These are phyloP conservation scores for Penaeus chinensis DNA, from an alignment of 1,140 invertebrate species.

Conservation along the genomic window DNA sequence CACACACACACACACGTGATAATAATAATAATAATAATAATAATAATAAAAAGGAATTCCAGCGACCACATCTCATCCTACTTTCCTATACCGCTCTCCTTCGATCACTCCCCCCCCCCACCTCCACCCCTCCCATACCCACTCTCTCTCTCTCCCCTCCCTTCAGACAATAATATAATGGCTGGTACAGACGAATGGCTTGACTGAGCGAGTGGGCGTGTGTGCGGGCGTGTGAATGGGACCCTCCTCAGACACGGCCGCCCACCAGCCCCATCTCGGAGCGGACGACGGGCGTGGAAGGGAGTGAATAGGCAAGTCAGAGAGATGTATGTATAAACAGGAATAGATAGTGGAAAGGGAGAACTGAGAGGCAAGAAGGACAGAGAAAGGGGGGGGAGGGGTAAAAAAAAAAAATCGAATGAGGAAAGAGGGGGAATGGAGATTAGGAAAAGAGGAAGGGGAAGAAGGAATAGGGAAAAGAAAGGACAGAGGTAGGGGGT, in stretches of 20 bases:
- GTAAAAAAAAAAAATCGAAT: too few relatives aligned
- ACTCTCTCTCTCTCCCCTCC: background rate
- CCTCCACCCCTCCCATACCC: background rate
- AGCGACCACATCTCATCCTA: background rate
- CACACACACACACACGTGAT: conserved; percentile 6
- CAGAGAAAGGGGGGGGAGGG: too few relatives aligned
- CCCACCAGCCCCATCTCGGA: too few relatives aligned
- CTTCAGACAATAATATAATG: background rate
- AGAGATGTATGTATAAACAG: too few relatives aligned
- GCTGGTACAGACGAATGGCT: background rate
- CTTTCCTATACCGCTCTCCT: background rate
- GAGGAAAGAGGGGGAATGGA: too few relatives aligned
- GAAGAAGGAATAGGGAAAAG: too few relatives aligned
- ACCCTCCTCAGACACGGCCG: background rate
- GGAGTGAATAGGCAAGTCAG: too few relatives aligned
- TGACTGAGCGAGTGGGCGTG: conserved; percentile 4
- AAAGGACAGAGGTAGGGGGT: too few relatives aligned
- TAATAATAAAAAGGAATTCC: background rate
- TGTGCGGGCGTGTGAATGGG: conserved; percentile 15
- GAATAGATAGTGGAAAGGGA: too few relatives aligned
- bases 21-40: background rate
- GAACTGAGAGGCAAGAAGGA: too few relatives aligned
- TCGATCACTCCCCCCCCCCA: background rate
- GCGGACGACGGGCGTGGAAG: too few relatives aligned
- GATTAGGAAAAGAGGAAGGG: too few relatives aligned